Conservation (phyloP, 2,888 invertebrate genomes). For the Danaus chrysippus region DNA sequence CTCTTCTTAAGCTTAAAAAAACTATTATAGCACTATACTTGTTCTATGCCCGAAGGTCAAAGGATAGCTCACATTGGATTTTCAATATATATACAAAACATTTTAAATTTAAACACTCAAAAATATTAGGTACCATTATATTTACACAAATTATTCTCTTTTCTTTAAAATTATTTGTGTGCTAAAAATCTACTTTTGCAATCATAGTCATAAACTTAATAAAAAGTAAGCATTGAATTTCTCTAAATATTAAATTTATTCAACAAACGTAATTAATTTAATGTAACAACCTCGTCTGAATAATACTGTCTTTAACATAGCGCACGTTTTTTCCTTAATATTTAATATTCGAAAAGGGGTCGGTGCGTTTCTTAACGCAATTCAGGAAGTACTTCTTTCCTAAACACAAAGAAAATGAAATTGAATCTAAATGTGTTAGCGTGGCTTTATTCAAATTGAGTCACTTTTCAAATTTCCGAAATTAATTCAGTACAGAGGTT, state of each 20-base stretch:
- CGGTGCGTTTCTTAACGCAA: conserved; percentile 15
- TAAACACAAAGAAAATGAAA: conserved; percentile 20
- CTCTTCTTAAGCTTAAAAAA: conserved; percentile 44
- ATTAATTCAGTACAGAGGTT: conserved; percentile 15
- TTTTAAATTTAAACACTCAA: too few relatives aligned
- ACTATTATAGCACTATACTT: conserved; percentile 11
- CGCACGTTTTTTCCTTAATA: conserved; percentile 11
- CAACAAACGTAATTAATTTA: conserved; percentile 4
- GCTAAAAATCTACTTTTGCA: neutral
- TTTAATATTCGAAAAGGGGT: conserved; percentile 15
- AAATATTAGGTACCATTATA: too few relatives aligned
- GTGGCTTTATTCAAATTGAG: conserved; percentile 27
- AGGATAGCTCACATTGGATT: neutral
- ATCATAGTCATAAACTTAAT: neutral
- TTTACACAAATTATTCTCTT: too few relatives aligned
- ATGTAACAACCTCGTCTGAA: conserved; percentile 11
- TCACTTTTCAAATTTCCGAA: conserved; percentile 21
- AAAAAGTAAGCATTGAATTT: neutral
- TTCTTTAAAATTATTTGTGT: too few relatives aligned
- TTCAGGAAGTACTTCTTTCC: conserved; percentile 15
- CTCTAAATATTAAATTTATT: neutral
- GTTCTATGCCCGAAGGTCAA: neutral
- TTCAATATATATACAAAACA: neutral
- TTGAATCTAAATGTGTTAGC: conserved; percentile 15
- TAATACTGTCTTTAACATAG: conserved; percentile 14